phyloP scores from a whole-genome alignment of 2,888 invertebrate genomes.

The Drosophila borealis region DNA sequence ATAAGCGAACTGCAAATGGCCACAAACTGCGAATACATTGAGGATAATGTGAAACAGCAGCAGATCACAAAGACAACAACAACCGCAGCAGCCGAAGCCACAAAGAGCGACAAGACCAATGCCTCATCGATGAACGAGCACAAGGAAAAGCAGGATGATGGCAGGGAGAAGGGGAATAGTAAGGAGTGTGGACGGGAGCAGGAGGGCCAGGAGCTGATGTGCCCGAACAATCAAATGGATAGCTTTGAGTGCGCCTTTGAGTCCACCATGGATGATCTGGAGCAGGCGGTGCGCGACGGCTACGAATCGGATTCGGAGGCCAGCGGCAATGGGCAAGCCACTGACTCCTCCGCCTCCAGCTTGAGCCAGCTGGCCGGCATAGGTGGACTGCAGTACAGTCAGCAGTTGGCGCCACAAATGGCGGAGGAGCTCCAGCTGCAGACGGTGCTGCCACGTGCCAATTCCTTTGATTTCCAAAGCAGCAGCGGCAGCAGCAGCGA shows the following conservation, averaged over 20 bases:
- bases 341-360: slow-evolving; percentile 59
- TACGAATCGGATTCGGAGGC: slow-evolving; percentile 83
- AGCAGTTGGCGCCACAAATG: slow-evolving; percentile 53
- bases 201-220: slow-evolving; percentile 15
- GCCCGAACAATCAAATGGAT: slow-evolving; percentile 64
- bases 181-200: slow-evolving; percentile 7
- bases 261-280: slow-evolving; percentile 84
- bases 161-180: slow-evolving; percentile 34
- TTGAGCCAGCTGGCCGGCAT: slow-evolving; percentile 50
- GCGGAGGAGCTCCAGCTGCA: slow-evolving; percentile 39
- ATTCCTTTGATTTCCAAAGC: slow-evolving; percentile 79
- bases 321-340: slow-evolving; percentile 66
- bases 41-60: slow-evolving; percentile 71
- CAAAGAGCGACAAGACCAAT: slow-evolving; percentile 24
- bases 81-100: slow-evolving; percentile 11
- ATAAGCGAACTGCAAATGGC: slow-evolving; percentile 71
- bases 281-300: slow-evolving; percentile 78
- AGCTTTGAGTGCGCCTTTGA: slow-evolving; percentile 84
- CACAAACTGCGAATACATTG: slow-evolving; percentile 79
- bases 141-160: slow-evolving; percentile 59
- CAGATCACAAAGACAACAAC: slow-evolving; percentile 39
- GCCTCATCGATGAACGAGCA: slow-evolving; percentile 53
- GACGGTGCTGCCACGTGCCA: slow-evolving; percentile 68
- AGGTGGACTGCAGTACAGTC: slow-evolving; percentile 62
- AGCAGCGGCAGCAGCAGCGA: slow-evolving; percentile 76